Evolutionary conservation across 2,113 vertebrate species (phyloP).

Genomic region (Xenopus laevis): DNA sequence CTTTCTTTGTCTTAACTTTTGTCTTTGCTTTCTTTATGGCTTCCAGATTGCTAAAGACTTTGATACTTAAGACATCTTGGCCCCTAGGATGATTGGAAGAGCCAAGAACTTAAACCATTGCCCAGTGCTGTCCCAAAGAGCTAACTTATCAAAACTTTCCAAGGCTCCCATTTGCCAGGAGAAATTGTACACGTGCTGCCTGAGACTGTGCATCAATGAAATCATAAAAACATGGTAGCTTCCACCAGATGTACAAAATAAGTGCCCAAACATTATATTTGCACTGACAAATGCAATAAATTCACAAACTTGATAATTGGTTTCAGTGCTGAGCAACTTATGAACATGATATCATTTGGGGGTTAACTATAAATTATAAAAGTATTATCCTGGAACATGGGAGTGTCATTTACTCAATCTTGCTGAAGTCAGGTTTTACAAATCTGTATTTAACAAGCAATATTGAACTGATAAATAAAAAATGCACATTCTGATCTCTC

Average conservation of each 20-base stretch:
- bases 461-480: constrained; percentile 3
- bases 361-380: not conserved
- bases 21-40: not conserved
- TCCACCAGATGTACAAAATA: too few species aligned
- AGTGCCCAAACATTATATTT: not conserved
- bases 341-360: not conserved
- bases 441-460: not conserved
- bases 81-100: not conserved
- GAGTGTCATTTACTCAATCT: not conserved
- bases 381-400: not conserved
- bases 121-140: not conserved
- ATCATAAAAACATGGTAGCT: too few species aligned
- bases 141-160: not conserved
- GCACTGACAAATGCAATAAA: not conserved
- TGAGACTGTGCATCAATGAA: not conserved
- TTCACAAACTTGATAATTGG: not conserved
- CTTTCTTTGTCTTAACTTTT: too few species aligned
- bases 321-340: not conserved
- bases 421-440: not conserved
- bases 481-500: not conserved
- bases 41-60: not conserved
- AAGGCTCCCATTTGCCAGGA: not conserved
- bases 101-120: not conserved
- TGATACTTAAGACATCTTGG: not conserved
- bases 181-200: not conserved